A percentile compares a stretch with the other conserved stretches of the same genome.
Evolutionary conservation across 2,113 vertebrate species (phyloP).

Genomic region (Ochotona curzoniae): DNA sequence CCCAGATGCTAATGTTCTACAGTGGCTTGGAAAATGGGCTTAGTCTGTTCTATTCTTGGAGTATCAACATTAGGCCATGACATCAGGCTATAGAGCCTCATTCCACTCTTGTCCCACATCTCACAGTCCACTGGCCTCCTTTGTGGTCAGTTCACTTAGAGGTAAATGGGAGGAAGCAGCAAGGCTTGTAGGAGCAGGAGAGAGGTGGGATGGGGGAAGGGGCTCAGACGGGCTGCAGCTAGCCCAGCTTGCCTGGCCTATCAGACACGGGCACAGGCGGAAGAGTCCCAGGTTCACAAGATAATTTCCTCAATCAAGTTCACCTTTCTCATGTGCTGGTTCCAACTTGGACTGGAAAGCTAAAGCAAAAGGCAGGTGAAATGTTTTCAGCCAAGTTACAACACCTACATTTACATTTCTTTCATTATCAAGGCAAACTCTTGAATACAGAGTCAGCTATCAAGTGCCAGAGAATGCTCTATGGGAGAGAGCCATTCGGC

Average conservation of each 20-base stretch:
- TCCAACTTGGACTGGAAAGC: slow-evolving; percentile 18
- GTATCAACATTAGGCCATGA: neutral
- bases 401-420: neutral
- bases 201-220: too few relatives aligned
- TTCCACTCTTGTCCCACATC: neutral
- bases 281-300: neutral
- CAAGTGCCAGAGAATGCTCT: neutral
- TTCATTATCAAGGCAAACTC: neutral
- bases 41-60: neutral
- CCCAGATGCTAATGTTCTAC: neutral
- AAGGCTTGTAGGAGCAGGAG: too few relatives aligned
- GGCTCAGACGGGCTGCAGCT: accelerated
- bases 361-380: slow-evolving; percentile 18
- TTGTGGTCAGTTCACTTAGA: neutral
- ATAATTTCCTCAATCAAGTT: neutral
- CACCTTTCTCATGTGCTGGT: neutral
- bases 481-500: neutral
- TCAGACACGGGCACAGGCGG: too few relatives aligned
- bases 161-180: neutral
- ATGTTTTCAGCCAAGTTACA: slow-evolving; percentile 1
- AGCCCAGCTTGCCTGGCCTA: neutral
- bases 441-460: neutral
- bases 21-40: neutral
- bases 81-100: neutral
- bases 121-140: neutral